Evolutionary conservation across 1,140 invertebrate species (phyloP), one percentile per base, ranked within the genome.

Genomic region (Drosophila orena): DNA sequence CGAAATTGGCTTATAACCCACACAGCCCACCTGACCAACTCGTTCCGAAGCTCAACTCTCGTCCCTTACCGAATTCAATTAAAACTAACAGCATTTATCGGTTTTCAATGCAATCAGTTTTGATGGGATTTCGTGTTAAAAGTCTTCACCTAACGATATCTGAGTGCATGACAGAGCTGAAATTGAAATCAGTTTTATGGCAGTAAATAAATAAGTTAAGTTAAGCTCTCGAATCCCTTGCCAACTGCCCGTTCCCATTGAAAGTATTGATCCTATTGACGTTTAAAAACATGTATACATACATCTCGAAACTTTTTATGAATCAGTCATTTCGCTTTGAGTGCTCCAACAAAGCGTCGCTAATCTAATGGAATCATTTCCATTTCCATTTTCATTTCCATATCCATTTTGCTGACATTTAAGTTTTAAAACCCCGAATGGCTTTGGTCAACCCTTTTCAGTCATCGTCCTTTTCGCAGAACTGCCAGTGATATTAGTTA

Each of bases 401-500:
- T 55, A 55, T 55, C n/a, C 46, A 52, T 59, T 71, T 65, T 65
- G 72, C 72, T 57, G 71, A 74, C 50, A 43, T 60, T 62, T 43
- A 74, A 74, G 57, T 70, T 70, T 68, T 71, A 65, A 38, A 74
- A 27, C 10, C 60, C 44, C 24, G 34, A 38, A 22, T 49, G 47
- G 30, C 27, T 27, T 24, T 15, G 22, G 54, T 6, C 27, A 17
- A 73, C 72, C 60, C 71, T 66, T 75, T 70, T 71, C 17, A 27
- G 10, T 17, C 15, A 24, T 74, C 70, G 53, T 56, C 71, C 50
- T 30, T 64, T 74, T 40, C 11, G 6, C 17, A 38, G 43, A 43
- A 53, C 49, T 57, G 71, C 53, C 72, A 53, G 60, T 75, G 60
- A 75, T 75, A 75, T 75, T 75, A 75, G 59, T 65, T 75, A 75